Evolutionary conservation across 2,797 vertebrate genomes (phyloP).

Genomic region (Artibeus jamaicensis): DNA sequence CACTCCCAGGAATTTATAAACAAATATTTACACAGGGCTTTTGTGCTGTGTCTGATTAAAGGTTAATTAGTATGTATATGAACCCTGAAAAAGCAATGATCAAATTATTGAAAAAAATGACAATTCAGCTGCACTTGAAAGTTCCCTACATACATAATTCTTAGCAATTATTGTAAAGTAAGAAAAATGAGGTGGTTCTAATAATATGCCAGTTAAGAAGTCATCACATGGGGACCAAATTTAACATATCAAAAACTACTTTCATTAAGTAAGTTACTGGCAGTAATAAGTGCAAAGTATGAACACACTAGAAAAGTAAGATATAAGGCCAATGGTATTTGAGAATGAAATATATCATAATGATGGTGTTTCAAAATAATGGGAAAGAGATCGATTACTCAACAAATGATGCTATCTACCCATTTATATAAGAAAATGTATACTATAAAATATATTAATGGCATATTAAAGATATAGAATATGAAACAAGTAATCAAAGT

Average conservation of each 20-base stretch:
- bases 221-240: not conserved
- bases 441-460: not conserved
- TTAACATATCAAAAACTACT: not conserved
- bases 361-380: not conserved
- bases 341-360: not conserved
- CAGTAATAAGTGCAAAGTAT: not conserved
- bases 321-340: not conserved
- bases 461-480: not conserved
- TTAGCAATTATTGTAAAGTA: not conserved
- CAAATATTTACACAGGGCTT: not conserved
- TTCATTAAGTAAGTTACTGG: not conserved
- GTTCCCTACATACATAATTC: not conserved
- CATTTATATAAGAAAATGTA: not conserved
- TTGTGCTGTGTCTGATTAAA: not conserved
- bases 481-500: not conserved
- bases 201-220: not conserved
- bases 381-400: not conserved
- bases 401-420: not conserved
- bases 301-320: not conserved
- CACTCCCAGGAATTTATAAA: not conserved
- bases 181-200: not conserved
- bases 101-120: not conserved
- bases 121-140: not conserved
- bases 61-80: slow-evolving; percentile 47
- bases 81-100: not conserved